phyloP scores from a whole-genome alignment of 64 coral and sea anemone species.

The Montipora capricornis region DNA sequence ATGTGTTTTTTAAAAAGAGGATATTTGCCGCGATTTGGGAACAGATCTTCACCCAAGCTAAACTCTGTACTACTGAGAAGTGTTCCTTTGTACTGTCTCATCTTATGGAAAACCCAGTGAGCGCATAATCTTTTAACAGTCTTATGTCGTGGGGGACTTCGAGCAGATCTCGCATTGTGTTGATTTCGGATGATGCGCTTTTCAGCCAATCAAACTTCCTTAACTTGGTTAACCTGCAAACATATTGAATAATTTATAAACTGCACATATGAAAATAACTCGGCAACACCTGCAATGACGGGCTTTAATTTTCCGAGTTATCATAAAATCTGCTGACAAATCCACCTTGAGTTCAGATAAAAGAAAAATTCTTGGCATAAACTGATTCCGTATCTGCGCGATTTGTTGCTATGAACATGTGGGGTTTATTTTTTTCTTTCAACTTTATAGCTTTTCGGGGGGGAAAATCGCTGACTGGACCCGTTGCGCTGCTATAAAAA shows the following conservation, averaged over 20 bases:
- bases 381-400: background rate
- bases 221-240: constrained; percentile 76
- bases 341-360: background rate
- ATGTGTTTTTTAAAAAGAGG: constrained; percentile 11
- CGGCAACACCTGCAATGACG: constrained; percentile 54
- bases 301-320: constrained; percentile 63
- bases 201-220: constrained; percentile 57
- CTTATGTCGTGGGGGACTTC: constrained; percentile 62
- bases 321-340: constrained; percentile 46
- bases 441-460: background rate
- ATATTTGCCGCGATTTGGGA: constrained; percentile 4
- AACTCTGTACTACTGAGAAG: constrained; percentile 22
- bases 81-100: constrained; percentile 7
- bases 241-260: constrained; percentile 85
- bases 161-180: constrained; percentile 70
- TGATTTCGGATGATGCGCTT: constrained; percentile 54
- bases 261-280: constrained; percentile 89
- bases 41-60: constrained; percentile 20
- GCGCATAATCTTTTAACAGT: constrained; percentile 81
- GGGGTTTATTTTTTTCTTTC: background rate
- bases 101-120: constrained; percentile 44
- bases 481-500: constrained; percentile 60
- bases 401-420: background rate
- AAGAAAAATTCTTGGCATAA: background rate
- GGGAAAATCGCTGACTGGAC: background rate